Evolutionary conservation across 2,888 invertebrate species (phyloP), one percentile per base, ranked within the genome.

Genomic region (Cerastoderma edule): DNA sequence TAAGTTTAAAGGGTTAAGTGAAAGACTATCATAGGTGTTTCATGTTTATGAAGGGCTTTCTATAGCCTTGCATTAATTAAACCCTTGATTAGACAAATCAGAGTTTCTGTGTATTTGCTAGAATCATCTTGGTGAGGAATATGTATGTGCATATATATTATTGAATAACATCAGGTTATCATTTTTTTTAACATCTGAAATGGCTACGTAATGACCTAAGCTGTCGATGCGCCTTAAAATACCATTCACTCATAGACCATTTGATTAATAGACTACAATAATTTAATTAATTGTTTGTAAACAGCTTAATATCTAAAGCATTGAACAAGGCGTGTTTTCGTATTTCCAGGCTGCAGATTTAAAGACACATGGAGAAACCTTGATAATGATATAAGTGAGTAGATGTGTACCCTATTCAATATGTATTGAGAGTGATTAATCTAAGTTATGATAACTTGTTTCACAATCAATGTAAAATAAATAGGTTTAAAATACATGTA

Each of bases 301-400:
- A 39, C 10, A 16, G 39, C 10, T 6, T 13, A 22, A 22, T 50
- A 6, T 50, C 22, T 22, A 16, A 19, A 50, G 6, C 50, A 50
- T 50, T 50, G 50, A 13, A 6, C 22, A 50, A 22, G 22, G 22
- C 6, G 10, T 10, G 6, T 19, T 13, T 10, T 19, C 10, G 50
- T n/a, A 50, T 32, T 75, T 84, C 63, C 76, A 88, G 88, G 88
- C 35, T 86, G 88, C 33, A 80, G 83, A 64, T 89, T 88, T 72
- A 88, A 87, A 66, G 85, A 88, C 30, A 86, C 83, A 1, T 89
- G 89, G 89, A 87, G 89, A 73, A 85, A 83, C 72, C 67, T 88
- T n/a, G 81, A 84, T 54, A 79, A 83, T 81, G 89, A 89, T 53
- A 77, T 89, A 24, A 85, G 88, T 88, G 85, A 78, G 85, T 77